Conservation (phyloP, 1,140 invertebrate species). For the Elymnias hypermnestra region DNA sequence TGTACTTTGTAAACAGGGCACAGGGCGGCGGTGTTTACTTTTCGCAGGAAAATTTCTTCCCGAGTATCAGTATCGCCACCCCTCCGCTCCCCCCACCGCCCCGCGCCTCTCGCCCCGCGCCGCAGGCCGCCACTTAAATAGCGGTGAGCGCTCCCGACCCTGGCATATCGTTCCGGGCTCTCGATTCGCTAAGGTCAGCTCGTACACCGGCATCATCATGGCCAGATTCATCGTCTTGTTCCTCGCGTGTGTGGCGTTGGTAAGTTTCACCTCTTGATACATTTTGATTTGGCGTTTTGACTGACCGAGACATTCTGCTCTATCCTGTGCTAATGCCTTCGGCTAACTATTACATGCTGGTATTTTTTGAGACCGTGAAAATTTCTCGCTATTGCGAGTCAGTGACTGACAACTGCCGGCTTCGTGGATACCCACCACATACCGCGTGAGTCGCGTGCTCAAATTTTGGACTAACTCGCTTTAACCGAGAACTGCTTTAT, state of each 20-base stretch:
- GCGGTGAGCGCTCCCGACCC: background rate
- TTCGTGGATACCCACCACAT: no score
- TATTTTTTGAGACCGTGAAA: no score
- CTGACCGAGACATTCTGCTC: no score
- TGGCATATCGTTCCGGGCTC: constrained; percentile 14
- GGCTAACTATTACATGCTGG: no score
- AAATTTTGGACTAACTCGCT: no score
- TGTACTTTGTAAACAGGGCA: constrained; percentile 22
- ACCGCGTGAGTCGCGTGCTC: no score
- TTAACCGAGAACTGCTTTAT: no score
- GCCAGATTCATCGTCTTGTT: constrained; percentile 43
- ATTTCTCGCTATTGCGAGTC: no score
- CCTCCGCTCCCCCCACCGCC: background rate
- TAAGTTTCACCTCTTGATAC: constrained; percentile 27
- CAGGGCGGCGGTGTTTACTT: constrained; percentile 28
- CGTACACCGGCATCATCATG: constrained; percentile 21
- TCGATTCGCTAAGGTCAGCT: constrained; percentile 10
- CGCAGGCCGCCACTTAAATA: constrained; percentile 20
- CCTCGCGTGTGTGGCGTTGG: constrained; percentile 51
- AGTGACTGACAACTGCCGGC: no score
- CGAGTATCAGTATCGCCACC: constrained; percentile 12
- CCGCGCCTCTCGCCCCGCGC: constrained; percentile 1
- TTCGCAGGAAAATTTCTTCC: constrained; percentile 30
- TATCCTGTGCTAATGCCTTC: no score
- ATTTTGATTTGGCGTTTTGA: no score